phyloP scores from a whole-genome alignment of 2,113 vertebrate genomes.

The Forbesichthys agassizii region DNA sequence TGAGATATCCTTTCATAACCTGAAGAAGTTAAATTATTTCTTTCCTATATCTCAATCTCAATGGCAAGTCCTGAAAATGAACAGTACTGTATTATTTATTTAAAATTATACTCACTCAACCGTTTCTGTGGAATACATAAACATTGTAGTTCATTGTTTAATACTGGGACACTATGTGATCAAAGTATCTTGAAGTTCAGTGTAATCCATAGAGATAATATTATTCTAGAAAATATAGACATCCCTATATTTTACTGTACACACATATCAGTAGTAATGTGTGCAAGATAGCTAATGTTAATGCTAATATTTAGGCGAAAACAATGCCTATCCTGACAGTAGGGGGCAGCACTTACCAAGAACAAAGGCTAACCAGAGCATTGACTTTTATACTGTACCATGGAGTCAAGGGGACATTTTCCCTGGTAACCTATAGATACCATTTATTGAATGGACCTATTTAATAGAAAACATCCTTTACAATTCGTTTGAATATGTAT shows the following conservation, averaged over 20 bases:
- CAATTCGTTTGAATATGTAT: no score
- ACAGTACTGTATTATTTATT: not conserved
- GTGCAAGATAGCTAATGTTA: no score
- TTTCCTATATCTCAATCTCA: no score
- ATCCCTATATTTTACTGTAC: no score
- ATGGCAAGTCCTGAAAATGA: not conserved
- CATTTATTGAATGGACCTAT: not conserved
- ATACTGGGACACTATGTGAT: not conserved
- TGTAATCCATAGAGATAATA: no score
- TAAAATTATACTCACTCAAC: not conserved
- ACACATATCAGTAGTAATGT: no score
- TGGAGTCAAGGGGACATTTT: not conserved
- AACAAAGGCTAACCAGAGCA: not conserved
- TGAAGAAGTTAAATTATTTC: no score
- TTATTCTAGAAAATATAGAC: no score
- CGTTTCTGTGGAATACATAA: not conserved
- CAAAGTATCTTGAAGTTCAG: no score
- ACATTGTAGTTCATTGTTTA: not conserved
- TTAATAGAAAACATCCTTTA: not conserved
- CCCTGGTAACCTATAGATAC: not conserved
- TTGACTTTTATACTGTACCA: no score
- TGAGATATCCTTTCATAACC: no score
- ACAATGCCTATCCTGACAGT: constrained; percentile 19
- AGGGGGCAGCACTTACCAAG: constrained; percentile 61
- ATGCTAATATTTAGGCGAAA: no score